These are phyloP conservation scores for Rhamphomyia laevipes DNA, from an alignment of 2,888 invertebrate species.

Conservation along the genomic window DNA sequence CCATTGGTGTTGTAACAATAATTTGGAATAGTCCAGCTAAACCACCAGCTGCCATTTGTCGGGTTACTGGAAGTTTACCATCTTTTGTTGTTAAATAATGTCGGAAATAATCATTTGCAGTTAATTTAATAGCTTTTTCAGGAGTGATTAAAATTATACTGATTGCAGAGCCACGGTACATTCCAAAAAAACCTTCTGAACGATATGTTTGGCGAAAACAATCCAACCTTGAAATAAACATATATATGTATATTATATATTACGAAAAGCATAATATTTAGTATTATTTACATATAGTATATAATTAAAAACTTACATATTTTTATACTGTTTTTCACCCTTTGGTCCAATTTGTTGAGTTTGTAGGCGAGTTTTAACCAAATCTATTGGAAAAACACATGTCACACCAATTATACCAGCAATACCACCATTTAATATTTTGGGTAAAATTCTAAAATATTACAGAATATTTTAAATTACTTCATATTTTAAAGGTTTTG, in stretches of 20 bases:
- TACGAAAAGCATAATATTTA: neutral
- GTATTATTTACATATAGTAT: too few relatives aligned
- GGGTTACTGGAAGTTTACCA: conserved; percentile 58
- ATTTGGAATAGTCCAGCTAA: conserved; percentile 95
- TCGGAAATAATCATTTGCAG: conserved; percentile 95
- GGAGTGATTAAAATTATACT: conserved; percentile 97
- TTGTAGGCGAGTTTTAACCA: conserved; percentile 95
- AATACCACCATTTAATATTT: conserved; percentile 95
- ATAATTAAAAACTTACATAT: conserved; percentile 58
- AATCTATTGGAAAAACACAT: conserved; percentile 93
- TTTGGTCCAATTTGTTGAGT: conserved; percentile 86
- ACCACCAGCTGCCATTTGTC: conserved; percentile 92
- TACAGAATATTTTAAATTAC: neutral
- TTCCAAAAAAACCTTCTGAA: conserved; percentile 93
- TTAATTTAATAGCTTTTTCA: conserved; percentile 96
- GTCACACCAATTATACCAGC: conserved; percentile 97
- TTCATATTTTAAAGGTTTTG: neutral
- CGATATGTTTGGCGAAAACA: conserved; percentile 89
- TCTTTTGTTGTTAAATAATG: conserved; percentile 64
- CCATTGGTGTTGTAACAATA: conserved; percentile 97
- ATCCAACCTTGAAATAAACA: conserved; percentile 75
- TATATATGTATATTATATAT: too few relatives aligned
- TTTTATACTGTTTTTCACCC: conserved; percentile 84
- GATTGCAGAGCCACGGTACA: conserved; percentile 97
- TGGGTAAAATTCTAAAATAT: conserved; percentile 68